Conservation (phyloP, 1,140 invertebrate genomes). For the Papilio dardanus region DNA sequence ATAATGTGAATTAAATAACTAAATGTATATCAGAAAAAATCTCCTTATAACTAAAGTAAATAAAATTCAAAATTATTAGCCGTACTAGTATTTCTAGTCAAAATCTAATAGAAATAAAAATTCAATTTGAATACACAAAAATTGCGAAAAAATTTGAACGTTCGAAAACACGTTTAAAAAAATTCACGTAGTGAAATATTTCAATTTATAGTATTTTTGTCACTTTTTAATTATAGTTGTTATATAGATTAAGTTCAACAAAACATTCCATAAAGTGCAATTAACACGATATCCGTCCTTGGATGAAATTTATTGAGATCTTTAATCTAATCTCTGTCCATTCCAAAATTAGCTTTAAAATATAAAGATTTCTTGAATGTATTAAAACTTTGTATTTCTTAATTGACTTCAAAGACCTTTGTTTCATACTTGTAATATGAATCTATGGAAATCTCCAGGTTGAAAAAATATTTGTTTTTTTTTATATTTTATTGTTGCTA, state of each 20-base stretch:
- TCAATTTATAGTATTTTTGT: conserved; percentile 24
- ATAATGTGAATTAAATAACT: not conserved
- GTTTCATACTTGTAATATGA: not conserved
- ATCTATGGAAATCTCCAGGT: not conserved
- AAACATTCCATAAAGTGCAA: conserved; percentile 60
- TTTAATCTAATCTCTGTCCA: conserved; percentile 24
- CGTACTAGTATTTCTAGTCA: conserved; percentile 31
- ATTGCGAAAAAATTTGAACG: not conserved
- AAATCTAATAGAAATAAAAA: not conserved
- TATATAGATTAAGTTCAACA: conserved; percentile 4
- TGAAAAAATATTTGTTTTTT: too few relatives aligned
- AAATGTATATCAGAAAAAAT: not conserved
- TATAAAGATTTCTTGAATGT: not conserved
- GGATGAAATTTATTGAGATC: conserved; percentile 15
- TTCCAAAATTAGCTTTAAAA: conserved; percentile 30
- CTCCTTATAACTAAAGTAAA: not conserved
- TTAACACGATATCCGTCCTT: conserved; percentile 41
- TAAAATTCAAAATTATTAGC: not conserved
- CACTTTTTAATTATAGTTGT: not conserved
- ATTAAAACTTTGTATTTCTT: not conserved
- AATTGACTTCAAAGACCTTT: not conserved
- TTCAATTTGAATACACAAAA: not conserved
- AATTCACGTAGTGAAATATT: conserved; percentile 22
- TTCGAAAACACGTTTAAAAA: not conserved
- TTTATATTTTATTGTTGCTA: too few relatives aligned